phyloP scores from a whole-genome alignment of 2,888 invertebrate species.

The Cryptocheilus praepositus region DNA sequence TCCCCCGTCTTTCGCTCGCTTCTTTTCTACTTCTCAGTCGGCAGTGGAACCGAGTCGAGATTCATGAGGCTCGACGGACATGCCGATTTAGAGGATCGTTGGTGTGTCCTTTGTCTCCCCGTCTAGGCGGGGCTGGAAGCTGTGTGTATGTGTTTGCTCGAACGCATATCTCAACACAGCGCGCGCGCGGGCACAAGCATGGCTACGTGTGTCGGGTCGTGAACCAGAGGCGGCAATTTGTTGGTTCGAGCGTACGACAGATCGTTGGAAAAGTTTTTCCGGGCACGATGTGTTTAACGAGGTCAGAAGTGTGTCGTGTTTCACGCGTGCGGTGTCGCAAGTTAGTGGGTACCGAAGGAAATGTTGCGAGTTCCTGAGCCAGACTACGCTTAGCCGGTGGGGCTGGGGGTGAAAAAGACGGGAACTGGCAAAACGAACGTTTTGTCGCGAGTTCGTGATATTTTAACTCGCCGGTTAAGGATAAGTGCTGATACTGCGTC shows the following conservation, averaged over 20 bases:
- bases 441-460: no score
- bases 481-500: no score
- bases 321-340: no score
- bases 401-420: no score
- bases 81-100: conserved; percentile 55
- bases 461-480: no score
- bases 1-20: background rate
- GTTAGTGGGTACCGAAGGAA: no score
- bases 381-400: no score
- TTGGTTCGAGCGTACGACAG: conserved; percentile 1
- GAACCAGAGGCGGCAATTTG: conserved; percentile 5
- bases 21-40: conserved; percentile 33
- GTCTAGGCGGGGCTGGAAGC: conserved; percentile 28
- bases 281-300: conserved; percentile 10
- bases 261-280: conserved; percentile 5
- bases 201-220: background rate
- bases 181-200: no score
- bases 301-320: conserved; percentile 6
- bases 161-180: no score
- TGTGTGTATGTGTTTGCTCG: conserved; percentile 16
- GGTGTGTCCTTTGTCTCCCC: conserved; percentile 39
- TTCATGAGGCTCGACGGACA: conserved; percentile 55
- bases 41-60: conserved; percentile 36
- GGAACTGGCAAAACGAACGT: no score
- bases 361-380: no score